Evolutionary conservation across 2,113 vertebrate species (phyloP).

Genomic region (Steatornis caripensis): DNA sequence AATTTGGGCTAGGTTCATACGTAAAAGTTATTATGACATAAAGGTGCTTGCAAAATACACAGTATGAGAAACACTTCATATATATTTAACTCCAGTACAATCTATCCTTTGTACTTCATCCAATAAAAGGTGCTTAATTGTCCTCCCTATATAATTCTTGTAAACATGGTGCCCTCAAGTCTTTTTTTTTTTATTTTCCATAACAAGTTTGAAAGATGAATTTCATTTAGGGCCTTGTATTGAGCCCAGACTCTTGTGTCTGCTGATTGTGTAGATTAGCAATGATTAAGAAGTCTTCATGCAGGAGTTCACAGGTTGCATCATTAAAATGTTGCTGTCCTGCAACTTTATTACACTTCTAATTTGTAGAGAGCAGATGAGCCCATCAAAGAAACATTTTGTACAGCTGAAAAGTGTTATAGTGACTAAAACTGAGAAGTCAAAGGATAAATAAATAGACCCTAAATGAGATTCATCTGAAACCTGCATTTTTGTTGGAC

Average conservation of each 20-base stretch:
- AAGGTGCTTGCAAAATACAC: background rate
- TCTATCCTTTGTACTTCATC: background rate
- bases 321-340: background rate
- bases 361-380: background rate
- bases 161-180: background rate
- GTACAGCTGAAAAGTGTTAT: background rate
- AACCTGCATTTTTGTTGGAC: background rate
- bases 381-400: background rate
- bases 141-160: background rate
- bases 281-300: background rate
- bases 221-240: background rate
- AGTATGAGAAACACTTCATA: background rate
- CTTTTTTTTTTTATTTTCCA: background rate
- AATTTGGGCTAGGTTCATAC: background rate
- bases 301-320: background rate
- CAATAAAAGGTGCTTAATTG: background rate
- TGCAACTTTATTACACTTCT: background rate
- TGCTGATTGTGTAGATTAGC: background rate
- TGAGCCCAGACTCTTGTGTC: background rate
- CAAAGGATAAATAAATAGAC: background rate
- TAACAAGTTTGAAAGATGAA: background rate
- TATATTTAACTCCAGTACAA: background rate
- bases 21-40: background rate
- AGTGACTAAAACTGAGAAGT: background rate
- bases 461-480: rapidly evolving